Evolutionary conservation across 2,797 vertebrate genomes (phyloP).

Genomic region (Ataeniobius toweri): DNA sequence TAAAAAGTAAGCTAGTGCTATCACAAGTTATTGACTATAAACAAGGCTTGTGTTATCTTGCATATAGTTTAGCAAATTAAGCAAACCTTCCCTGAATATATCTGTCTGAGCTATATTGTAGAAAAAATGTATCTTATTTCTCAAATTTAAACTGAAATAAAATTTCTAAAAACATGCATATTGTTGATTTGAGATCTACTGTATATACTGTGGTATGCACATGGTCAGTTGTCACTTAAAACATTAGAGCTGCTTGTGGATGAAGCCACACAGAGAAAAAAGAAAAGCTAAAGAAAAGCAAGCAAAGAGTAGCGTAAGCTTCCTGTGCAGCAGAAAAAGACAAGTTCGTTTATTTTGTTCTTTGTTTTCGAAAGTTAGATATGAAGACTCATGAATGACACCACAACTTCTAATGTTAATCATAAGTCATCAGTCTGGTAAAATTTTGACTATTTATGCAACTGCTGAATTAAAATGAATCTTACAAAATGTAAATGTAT

Average conservation of each 20-base stretch:
- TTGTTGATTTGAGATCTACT: not conserved
- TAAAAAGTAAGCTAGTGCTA: not conserved
- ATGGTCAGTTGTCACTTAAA: not conserved
- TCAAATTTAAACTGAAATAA: not conserved
- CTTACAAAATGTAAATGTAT: not conserved
- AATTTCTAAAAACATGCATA: not conserved
- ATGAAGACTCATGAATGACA: not conserved
- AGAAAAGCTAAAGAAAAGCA: slow-evolving; percentile 28
- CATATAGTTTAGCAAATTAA: not conserved
- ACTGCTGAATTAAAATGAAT: not conserved
- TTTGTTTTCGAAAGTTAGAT: not conserved
- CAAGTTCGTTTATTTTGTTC: not conserved
- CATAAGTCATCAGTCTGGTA: not conserved
- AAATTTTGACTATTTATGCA: not conserved
- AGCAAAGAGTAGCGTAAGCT: slow-evolving; percentile 10
- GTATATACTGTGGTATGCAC: not conserved
- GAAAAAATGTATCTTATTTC: not conserved
- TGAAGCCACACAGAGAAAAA: slow-evolving; percentile 20
- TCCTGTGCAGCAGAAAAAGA: slow-evolving; percentile 6
- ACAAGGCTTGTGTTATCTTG: not conserved
- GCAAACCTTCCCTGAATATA: not conserved
- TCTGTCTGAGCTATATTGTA: not conserved
- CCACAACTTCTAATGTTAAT: not conserved
- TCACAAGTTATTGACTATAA: not conserved
- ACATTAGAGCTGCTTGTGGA: slow-evolving; percentile 9